These are phyloP conservation scores for Hypotaenidia philippensis DNA, from an alignment of 2,797 vertebrate species.

Conservation along the genomic window DNA sequence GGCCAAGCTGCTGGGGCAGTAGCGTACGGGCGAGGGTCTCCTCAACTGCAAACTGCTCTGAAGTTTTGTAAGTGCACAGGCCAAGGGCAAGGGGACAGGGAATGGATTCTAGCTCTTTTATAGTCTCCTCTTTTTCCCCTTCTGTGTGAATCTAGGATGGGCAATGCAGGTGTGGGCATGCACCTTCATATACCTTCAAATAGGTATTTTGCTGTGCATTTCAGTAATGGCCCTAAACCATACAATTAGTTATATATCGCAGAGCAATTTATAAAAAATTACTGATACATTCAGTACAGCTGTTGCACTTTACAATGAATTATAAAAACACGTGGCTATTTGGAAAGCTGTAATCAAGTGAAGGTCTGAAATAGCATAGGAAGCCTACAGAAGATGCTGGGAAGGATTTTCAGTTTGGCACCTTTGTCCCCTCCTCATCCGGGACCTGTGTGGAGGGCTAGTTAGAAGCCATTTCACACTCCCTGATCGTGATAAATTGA, in stretches of 20 bases:
- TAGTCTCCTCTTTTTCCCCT: conserved; percentile 8
- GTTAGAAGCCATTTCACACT: background rate
- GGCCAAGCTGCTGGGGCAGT: conserved; percentile 29
- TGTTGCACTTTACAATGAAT: background rate
- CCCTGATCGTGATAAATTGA: background rate
- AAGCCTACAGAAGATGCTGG: background rate
- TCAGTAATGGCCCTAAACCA: background rate
- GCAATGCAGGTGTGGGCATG: background rate
- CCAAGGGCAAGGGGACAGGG: conserved; percentile 1
- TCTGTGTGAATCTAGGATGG: background rate
- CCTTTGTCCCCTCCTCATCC: background rate
- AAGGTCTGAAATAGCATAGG: background rate
- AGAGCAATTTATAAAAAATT: background rate
- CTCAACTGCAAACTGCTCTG: background rate
- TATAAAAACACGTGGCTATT: background rate
- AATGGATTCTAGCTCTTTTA: conserved; percentile 15
- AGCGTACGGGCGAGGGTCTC: background rate
- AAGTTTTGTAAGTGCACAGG: background rate
- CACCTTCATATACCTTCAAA: background rate
- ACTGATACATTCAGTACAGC: background rate
- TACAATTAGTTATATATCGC: background rate
- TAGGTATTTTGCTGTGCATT: background rate
- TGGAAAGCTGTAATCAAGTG: background rate
- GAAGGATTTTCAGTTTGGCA: background rate
- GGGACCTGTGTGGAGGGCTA: fast-evolving